Percentiles rank a stretch among this genome's conserved stretches.
Evolutionary conservation across 1,140 invertebrate genomes (phyloP).

Genomic region (Aphaenogaster ashmeadi): DNA sequence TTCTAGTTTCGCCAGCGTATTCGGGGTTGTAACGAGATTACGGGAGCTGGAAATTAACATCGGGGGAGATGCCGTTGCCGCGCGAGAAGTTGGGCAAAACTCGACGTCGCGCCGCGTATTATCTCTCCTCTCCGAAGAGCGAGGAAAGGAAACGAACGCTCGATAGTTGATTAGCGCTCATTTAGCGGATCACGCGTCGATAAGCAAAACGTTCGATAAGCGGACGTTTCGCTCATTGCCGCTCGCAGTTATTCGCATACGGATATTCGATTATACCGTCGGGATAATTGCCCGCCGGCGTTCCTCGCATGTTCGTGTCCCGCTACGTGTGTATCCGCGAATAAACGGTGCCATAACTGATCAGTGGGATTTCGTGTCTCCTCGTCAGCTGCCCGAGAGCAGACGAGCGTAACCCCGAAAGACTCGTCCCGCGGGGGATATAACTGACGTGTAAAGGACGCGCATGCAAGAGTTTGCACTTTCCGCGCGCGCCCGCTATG

Average conservation of each 20-base stretch:
- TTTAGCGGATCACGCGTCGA: constrained; percentile 62
- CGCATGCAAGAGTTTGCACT: constrained; percentile 55
- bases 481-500: neutral
- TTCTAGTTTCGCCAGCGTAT: constrained; percentile 45
- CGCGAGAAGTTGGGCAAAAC: constrained; percentile 30
- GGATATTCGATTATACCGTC: constrained; percentile 69
- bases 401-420: neutral
- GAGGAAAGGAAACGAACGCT: constrained; percentile 39
- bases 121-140: neutral
- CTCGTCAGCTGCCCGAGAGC: constrained; percentile 10
- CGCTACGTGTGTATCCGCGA: neutral
- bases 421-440: neutral
- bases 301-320: neutral
- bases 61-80: constrained; percentile 31
- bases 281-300: constrained; percentile 58
- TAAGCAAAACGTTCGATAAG: constrained; percentile 38
- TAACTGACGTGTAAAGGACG: constrained; percentile 47
- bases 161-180: constrained; percentile 69
- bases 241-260: constrained; percentile 47
- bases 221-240: constrained; percentile 1
- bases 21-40: constrained; percentile 53
- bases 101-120: neutral
- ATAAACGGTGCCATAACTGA: constrained; percentile 22
- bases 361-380: constrained; percentile 41
- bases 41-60: constrained; percentile 44